Evolutionary conservation across 2,888 invertebrate genomes (phyloP).

Genomic region (Callinectes sapidus): DNA sequence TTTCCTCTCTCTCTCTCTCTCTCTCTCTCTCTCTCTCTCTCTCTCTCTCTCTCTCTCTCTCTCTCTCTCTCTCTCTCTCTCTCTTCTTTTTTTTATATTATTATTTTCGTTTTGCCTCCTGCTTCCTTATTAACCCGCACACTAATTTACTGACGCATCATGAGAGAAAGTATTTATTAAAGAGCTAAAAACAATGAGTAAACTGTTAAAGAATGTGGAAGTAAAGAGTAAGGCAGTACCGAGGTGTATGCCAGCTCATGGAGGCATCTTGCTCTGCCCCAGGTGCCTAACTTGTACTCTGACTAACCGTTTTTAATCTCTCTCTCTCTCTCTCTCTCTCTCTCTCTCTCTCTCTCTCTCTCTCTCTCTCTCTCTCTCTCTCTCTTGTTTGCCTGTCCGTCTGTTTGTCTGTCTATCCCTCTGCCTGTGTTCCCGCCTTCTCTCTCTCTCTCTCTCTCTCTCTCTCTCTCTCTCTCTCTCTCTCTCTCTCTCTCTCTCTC

Average conservation of each 20-base stretch:
- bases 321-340: not conserved
- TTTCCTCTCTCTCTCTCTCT: too few species aligned
- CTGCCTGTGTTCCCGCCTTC: not conserved
- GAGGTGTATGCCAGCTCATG: not conserved
- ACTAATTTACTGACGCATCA: too few species aligned
- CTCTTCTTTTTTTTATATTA: too few species aligned
- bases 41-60: too few species aligned
- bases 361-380: slow-evolving; percentile 1
- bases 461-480: not conserved
- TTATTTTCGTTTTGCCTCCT: too few species aligned
- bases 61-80: too few species aligned
- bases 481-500: not conserved
- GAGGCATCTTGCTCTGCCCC: not conserved
- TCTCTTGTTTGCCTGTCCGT: not conserved
- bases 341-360: not conserved
- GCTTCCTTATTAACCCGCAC: too few species aligned
- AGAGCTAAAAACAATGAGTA: not conserved
- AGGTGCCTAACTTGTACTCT: not conserved
- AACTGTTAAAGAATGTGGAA: not conserved
- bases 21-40: too few species aligned
- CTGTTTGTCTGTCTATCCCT: not conserved
- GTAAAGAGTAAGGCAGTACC: not conserved
- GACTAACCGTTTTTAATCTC: not conserved
- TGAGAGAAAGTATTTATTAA: not conserved
- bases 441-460: not conserved